These are phyloP conservation scores for Toxotes jaculatrix DNA, from an alignment of 2,113 vertebrate genomes.

Conservation along the genomic window DNA sequence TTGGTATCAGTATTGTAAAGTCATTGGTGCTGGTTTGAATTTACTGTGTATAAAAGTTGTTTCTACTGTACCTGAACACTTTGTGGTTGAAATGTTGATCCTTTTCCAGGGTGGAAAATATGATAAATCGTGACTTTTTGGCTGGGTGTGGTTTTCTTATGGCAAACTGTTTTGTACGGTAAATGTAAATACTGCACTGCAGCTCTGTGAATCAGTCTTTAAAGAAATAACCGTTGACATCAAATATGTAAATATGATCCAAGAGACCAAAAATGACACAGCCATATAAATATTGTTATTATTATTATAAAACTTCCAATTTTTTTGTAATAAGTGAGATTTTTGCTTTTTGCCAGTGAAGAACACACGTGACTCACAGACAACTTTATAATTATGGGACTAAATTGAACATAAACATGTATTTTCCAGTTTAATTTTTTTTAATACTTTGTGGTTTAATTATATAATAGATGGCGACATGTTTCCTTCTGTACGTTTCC, in stretches of 20 bases:
- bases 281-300: conserved; percentile 24
- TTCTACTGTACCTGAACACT: conserved; percentile 4
- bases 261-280: conserved; percentile 60
- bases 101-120: background rate
- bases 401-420: background rate
- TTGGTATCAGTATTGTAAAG: background rate
- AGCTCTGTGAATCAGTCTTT: background rate
- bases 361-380: conserved; percentile 18
- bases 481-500: background rate
- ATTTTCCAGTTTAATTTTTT: background rate
- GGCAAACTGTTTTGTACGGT: conserved; percentile 22
- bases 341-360: conserved; percentile 38
- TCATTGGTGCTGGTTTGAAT: background rate
- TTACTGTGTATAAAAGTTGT: background rate
- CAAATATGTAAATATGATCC: conserved; percentile 11
- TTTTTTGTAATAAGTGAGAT: conserved; percentile 3
- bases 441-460: background rate
- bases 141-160: conserved; percentile 5
- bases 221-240: background rate
- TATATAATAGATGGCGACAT: background rate
- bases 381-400: conserved; percentile 14
- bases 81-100: background rate
- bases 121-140: background rate
- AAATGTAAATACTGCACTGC: conserved; percentile 36
- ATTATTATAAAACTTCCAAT: background rate